Conservation (phyloP, 1,140 invertebrate species). For the Papilio xuthus region DNA sequence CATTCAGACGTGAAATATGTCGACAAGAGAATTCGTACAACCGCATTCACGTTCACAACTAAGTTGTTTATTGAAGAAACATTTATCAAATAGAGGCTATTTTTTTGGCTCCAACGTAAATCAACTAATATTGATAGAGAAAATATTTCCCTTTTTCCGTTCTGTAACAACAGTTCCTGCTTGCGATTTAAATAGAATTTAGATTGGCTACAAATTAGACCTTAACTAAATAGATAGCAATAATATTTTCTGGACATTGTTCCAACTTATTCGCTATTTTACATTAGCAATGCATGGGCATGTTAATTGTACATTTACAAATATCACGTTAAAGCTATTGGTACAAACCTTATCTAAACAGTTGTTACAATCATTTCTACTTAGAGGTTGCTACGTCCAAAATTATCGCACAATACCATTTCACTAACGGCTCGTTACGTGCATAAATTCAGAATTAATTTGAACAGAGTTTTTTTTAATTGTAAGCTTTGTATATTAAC, state of each 20-base stretch:
- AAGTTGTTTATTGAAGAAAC: not conserved
- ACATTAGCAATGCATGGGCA: not conserved
- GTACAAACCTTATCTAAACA: constrained; percentile 7
- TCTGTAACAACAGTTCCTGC: not conserved
- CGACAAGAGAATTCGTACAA: not conserved
- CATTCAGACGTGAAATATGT: not conserved
- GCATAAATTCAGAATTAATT: not conserved
- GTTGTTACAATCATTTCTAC: constrained; percentile 14
- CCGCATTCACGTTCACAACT: not conserved
- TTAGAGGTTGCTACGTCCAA: not conserved
- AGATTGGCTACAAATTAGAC: not conserved
- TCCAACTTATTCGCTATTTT: not conserved
- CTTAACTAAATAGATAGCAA: not conserved
- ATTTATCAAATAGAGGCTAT: not conserved
- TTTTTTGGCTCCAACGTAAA: not conserved
- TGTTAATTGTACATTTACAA: not conserved
- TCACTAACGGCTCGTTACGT: not conserved
- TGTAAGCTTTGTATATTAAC: not conserved
- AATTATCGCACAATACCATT: not conserved
- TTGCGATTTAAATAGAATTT: not conserved
- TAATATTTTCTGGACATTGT: not conserved
- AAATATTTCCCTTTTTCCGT: not conserved
- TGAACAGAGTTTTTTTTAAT: not conserved
- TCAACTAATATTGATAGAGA: not conserved
- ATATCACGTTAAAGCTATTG: constrained; percentile 4